Conservation (phyloP, 1,140 invertebrate species). For the Neodiprion fabricii region DNA sequence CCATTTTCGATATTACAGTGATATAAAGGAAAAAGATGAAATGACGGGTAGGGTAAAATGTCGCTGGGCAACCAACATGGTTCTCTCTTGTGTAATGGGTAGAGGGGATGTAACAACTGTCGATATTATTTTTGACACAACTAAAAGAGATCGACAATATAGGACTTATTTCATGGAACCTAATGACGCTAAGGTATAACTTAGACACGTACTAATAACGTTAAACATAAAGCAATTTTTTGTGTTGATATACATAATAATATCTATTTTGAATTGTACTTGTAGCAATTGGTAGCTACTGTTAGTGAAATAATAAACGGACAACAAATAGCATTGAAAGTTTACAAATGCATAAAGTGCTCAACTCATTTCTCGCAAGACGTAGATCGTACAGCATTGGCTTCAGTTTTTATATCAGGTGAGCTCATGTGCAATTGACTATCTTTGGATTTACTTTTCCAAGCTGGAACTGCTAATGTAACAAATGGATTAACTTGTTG, state of each 20-base stretch:
- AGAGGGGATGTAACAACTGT: slow-evolving; percentile 60
- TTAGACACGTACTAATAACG: slow-evolving; percentile 26
- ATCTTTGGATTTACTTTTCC: slow-evolving; percentile 3
- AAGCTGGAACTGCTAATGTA: too few relatives aligned
- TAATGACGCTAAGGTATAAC: slow-evolving; percentile 62
- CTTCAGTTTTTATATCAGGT: slow-evolving; percentile 35
- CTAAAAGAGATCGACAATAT: slow-evolving; percentile 63
- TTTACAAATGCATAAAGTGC: slow-evolving; percentile 71
- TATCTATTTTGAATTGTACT: slow-evolving; percentile 24
- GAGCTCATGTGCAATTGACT: slow-evolving; percentile 3
- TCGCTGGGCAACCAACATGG: slow-evolving; percentile 65
- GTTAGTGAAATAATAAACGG: slow-evolving; percentile 60
- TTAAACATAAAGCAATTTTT: not conserved
- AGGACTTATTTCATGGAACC: slow-evolving; percentile 65
- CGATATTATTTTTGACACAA: slow-evolving; percentile 68
- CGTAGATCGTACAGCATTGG: slow-evolving; percentile 42
- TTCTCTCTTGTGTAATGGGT: slow-evolving; percentile 64
- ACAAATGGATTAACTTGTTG: too few relatives aligned
- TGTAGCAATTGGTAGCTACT: slow-evolving; percentile 62
- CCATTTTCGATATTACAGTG: slow-evolving; percentile 32
- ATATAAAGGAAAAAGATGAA: slow-evolving; percentile 60
- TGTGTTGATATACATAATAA: not conserved
- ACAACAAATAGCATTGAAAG: slow-evolving; percentile 60
- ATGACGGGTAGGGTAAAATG: slow-evolving; percentile 61
- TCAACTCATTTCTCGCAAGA: slow-evolving; percentile 66